phyloP scores from a whole-genome alignment of 2,113 vertebrate genomes.

The Antennarius striatus region DNA sequence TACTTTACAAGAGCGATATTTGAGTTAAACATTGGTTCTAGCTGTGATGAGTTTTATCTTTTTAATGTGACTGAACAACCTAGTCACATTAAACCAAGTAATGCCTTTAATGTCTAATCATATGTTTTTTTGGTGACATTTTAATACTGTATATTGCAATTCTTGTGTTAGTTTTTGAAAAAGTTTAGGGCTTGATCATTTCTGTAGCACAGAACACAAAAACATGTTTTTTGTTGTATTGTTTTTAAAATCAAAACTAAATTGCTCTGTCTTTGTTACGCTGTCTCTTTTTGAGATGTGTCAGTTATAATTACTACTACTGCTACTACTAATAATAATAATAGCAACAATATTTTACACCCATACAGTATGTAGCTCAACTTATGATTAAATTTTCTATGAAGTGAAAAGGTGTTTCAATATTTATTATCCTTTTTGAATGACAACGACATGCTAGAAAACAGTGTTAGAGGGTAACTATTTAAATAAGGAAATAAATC shows the following conservation, averaged over 20 bases:
- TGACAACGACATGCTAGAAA: background rate
- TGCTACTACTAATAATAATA: too few species aligned
- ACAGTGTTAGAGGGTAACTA: slow-evolving; percentile 24
- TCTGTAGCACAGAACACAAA: too few species aligned
- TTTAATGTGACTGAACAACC: slow-evolving; percentile 9
- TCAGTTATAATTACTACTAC: background rate
- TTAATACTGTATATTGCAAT: slow-evolving; percentile 38
- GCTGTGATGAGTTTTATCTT: slow-evolving; percentile 14
- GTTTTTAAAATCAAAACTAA: background rate
- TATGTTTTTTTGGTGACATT: slow-evolving; percentile 10
- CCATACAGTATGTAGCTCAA: background rate
- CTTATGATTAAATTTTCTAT: background rate
- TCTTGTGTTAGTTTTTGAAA: background rate
- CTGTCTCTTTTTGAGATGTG: slow-evolving; percentile 1
- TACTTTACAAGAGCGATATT: slow-evolving; percentile 15
- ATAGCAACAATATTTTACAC: too few species aligned
- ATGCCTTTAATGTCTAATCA: slow-evolving; percentile 19
- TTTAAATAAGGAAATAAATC: slow-evolving; percentile 16
- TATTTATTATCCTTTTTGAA: background rate
- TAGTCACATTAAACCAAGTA: too few species aligned
- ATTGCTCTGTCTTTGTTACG: slow-evolving; percentile 9
- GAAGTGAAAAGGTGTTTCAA: background rate
- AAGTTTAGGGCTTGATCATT: too few species aligned
- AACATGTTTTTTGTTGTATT: background rate
- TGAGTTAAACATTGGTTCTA: slow-evolving; percentile 8